Evolutionary conservation across 2,797 vertebrate species (phyloP).

Genomic region (Centropyge bicolor): DNA sequence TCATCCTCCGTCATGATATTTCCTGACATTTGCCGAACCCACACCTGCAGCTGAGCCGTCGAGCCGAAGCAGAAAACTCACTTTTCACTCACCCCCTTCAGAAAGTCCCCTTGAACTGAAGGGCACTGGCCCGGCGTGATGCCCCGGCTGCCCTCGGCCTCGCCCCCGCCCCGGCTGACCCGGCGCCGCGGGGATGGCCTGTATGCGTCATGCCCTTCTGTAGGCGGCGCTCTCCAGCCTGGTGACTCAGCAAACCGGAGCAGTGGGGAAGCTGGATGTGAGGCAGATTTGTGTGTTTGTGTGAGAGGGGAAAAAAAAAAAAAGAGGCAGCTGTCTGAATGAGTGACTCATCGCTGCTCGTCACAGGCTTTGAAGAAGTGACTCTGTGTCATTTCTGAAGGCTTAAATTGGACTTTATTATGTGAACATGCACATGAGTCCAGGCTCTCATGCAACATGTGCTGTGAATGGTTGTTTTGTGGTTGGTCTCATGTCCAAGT

Average conservation of each 20-base stretch:
- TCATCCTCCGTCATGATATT: constrained; percentile 27
- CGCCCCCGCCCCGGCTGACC: constrained; percentile 25
- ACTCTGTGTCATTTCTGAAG: constrained; percentile 33
- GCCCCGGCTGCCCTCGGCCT: constrained; percentile 41
- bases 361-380: constrained; percentile 55
- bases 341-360: constrained; percentile 55
- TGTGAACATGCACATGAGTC: constrained; percentile 12
- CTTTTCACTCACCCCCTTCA: constrained; percentile 15
- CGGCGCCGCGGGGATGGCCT: constrained; percentile 43
- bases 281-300: constrained; percentile 41
- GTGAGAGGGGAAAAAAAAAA: background rate
- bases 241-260: constrained; percentile 72
- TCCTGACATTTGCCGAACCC: constrained; percentile 42
- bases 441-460: constrained; percentile 14
- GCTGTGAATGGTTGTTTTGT: background rate
- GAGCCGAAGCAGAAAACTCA: background rate
- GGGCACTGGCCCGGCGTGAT: constrained; percentile 46
- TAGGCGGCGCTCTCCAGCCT: constrained; percentile 46
- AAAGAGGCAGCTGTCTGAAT: constrained; percentile 59
- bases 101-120: constrained; percentile 44
- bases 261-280: constrained; percentile 54
- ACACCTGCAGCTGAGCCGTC: constrained; percentile 45
- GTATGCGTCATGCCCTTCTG: constrained; percentile 66
- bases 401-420: constrained; percentile 32
- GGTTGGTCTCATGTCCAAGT: background rate